These are phyloP conservation scores for Gisinianus flammeolus DNA, from an alignment of 2,888 invertebrate genomes.

Conservation along the genomic window DNA sequence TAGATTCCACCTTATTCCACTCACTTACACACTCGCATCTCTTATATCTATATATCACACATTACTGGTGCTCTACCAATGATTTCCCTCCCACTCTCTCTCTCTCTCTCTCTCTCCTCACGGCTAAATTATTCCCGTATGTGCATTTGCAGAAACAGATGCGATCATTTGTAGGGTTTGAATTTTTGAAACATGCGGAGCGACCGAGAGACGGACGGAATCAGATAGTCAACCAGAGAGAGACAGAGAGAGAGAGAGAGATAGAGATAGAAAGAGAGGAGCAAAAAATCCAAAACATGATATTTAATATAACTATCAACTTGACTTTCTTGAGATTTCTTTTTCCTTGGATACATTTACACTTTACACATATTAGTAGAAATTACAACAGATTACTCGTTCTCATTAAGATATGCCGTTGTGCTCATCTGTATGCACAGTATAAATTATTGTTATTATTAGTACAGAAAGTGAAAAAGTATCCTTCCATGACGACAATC, in stretches of 20 bases:
- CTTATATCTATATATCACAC: neutral
- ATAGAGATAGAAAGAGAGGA: too few relatives aligned
- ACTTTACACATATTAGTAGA: neutral
- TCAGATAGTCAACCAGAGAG: too few relatives aligned
- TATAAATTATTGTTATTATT: neutral
- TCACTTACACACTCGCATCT: neutral
- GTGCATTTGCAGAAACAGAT: neutral
- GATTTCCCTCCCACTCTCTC: neutral
- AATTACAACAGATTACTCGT: neutral
- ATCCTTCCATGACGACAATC: neutral
- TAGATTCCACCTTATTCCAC: neutral
- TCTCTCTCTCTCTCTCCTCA: neutral
- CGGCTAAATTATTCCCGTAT: conserved; percentile 22
- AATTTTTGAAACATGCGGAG: too few relatives aligned
- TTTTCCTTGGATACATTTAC: neutral
- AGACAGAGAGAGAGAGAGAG: neutral
- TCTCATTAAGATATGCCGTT: neutral
- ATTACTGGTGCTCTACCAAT: too few relatives aligned
- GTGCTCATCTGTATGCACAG: neutral
- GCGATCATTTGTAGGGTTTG: too few relatives aligned
- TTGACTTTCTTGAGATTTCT: too few relatives aligned
- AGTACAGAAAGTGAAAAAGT: neutral
- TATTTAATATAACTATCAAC: neutral
- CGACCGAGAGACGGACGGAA: too few relatives aligned
- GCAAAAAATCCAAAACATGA: too few relatives aligned